Base-by-base conservation (phyloP, 1,140 invertebrate species). In the Microplitis mediator region DNA sequence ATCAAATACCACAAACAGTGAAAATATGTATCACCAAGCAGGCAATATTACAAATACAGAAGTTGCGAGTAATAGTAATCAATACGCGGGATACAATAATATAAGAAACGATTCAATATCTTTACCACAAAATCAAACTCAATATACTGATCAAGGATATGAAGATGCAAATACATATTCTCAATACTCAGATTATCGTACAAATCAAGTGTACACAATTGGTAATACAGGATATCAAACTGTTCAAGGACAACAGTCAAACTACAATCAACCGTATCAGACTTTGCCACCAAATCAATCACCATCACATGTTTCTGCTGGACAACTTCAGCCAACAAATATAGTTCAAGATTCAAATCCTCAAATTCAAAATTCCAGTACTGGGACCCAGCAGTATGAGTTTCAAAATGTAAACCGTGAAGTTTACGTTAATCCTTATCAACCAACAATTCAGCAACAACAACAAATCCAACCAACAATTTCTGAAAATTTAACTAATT, bases 11-110 rank as follows among this genome's bases (percentile, higher is more conserved):
- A 78, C 75, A 0, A 75, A 76, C 36, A 75, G 74, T 1, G 64
- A 71, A 39, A 76, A 70, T 61, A 75, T 76, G 69, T 78, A 78
- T 58, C 74, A 71, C 36, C 77, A 78, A 51, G 75, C 77, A 13
- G 69, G 72, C 4, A 62, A 70, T 35, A 32, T 68, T 3, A 39
- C 69, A 5, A 31, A 45, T 9, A 78, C 75, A 9, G 74, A 78
- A 65, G 65, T 73, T 1, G 56, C 73, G 4, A 78, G 73, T 66
- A 69, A 71, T n/a, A 75, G 71, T 67, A 34, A 14, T 32, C 39
- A 61, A 36, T 75, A 75, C 51, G 71, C 74, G 3, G 71, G 71
- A 34, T 75, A 73, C 39, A 51, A 11, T 32, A 65, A 58, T 50
- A 6, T 63, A 1, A 62, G 35, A 14, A 45, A 23, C 11, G 72